Percentiles rank a stretch among this genome's conserved stretches.
Evolutionary conservation across 2,113 vertebrate genomes (phyloP).

Genomic region (Callochromis pleurospilus): DNA sequence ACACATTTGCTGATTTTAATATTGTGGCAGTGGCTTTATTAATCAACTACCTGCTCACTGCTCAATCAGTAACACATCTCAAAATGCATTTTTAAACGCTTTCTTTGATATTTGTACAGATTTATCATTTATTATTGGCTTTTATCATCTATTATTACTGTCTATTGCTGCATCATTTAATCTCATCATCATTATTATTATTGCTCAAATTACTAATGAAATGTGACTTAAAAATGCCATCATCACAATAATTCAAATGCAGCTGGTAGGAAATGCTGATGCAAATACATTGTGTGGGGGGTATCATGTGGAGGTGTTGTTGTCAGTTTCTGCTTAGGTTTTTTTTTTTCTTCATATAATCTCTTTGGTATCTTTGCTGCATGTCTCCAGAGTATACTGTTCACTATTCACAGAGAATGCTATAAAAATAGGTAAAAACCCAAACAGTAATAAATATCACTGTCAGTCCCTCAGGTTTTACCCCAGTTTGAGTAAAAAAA

Average conservation of each 20-base stretch:
- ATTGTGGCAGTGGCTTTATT: not conserved
- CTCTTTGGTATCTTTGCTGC: not conserved
- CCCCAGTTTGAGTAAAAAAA: not conserved
- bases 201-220: not conserved
- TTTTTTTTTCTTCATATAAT: not conserved
- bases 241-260: not conserved
- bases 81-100: not conserved
- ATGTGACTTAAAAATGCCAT: not conserved
- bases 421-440: not conserved
- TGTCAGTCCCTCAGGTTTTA: not conserved
- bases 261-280: not conserved
- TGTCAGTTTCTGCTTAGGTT: not conserved
- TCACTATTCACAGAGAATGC: not conserved
- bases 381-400: not conserved
- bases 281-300: not conserved
- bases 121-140: not conserved
- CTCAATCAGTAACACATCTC: not conserved
- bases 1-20: not conserved
- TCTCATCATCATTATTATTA: not conserved
- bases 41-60: not conserved
- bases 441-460: not conserved
- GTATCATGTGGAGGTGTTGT: not conserved
- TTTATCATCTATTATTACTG: not conserved
- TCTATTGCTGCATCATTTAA: not conserved
- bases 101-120: not conserved